These are phyloP conservation scores for Ceramica pisi DNA, from an alignment of 2,888 invertebrate genomes.

Conservation along the genomic window DNA sequence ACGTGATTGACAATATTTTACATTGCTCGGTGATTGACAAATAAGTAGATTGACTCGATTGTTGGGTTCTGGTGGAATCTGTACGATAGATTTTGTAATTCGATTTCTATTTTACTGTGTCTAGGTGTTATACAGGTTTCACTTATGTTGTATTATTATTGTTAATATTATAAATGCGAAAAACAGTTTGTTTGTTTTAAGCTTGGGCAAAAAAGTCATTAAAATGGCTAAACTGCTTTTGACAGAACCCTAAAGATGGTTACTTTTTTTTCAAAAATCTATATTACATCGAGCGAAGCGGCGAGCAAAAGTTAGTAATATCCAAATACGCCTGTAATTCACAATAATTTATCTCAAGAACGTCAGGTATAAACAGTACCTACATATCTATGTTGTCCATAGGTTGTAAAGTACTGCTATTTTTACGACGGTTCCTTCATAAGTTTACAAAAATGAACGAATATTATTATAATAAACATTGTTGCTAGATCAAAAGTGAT, in stretches of 20 bases:
- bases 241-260: no score
- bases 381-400: background rate
- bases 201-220: no score
- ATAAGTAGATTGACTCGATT: slow-evolving; percentile 40
- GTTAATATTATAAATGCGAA: no score
- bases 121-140: background rate
- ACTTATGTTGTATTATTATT: background rate
- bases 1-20: slow-evolving; percentile 67
- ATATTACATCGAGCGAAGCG: no score
- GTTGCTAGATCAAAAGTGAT: slow-evolving; percentile 7
- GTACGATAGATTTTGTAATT: slow-evolving; percentile 11
- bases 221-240: no score
- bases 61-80: slow-evolving; percentile 36
- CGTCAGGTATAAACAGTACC: background rate
- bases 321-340: background rate
- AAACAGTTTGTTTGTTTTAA: no score
- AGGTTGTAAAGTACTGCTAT: background rate
- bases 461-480: background rate
- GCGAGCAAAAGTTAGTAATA: no score
- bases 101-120: background rate
- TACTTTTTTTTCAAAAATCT: no score
- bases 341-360: background rate
- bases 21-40: slow-evolving; percentile 47
- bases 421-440: background rate
- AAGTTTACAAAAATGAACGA: background rate